Evolutionary conservation across 2,797 vertebrate species (phyloP), one percentile per base, ranked within the genome.

Genomic region (Setipinna tenuifilis): DNA sequence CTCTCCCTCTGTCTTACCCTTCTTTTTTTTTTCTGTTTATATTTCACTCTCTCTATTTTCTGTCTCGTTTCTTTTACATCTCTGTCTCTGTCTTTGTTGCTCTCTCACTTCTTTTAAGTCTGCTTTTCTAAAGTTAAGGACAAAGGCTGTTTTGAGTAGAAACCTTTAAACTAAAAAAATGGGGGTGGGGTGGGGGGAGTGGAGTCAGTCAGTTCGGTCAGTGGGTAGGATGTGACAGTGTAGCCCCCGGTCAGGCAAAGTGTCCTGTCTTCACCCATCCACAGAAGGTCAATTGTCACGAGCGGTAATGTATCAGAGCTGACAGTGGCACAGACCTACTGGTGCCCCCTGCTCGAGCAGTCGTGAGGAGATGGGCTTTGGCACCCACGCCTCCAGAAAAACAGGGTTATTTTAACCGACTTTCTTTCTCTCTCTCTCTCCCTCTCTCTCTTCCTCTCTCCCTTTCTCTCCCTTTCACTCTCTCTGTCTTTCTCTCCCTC

Each of bases 281-380:
- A 90, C 89, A 92, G 93, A 95, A 95, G 94, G 95, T 95, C 94
- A 94, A 92, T 92, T 94, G 95, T 95, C 94, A 94, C 91, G 91
- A 92, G 91, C 87, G 92, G 91, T 93, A 88, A 93, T 83, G 85
- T 91, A 85, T 86, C 75, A 75, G 84, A 92, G 89, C 89, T 93
- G 90, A 93, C 92, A 91, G 90, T 89, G 54, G 81, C 86, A 88
- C 88, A 88, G 88, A 92, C 84, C 87, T 88, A 84, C 87, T 87
- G 82, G 89, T 90, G 89, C 88, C 89, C 88, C 87, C 90, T 89
- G 58, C 82, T 90, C 62, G 80, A 85, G 83, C 83, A 90, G 25
- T 82, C 89, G 71, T 86, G 87, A 89, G 89, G 90, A 91, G 88
- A 91, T 89, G 59, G 85, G 83, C 86, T 91, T 90, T 94, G 92